Evolutionary conservation across 2,113 vertebrate genomes (phyloP).

Genomic region (Phalacrocorax aristotelis): DNA sequence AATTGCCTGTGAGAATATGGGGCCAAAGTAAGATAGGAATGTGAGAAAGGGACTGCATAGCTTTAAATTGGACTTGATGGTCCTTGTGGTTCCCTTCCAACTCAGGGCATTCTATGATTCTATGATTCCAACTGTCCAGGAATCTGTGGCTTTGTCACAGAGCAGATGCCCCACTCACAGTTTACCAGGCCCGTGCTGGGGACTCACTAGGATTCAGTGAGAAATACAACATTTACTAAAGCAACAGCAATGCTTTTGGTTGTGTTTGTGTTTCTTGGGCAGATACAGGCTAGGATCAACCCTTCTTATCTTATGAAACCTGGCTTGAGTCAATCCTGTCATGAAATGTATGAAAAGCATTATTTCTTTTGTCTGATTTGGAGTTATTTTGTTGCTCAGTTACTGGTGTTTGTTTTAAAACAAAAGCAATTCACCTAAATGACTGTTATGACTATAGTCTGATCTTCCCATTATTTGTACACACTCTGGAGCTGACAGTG

Average conservation of each 20-base stretch:
- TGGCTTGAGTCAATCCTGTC: neutral
- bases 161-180: neutral
- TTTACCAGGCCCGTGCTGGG: neutral
- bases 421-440: slow-evolving; percentile 18
- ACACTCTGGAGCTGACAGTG: neutral
- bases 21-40: neutral
- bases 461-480: neutral
- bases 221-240: neutral
- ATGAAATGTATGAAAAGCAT: neutral
- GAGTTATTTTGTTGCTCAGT: neutral
- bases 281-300: neutral
- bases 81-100: too few species aligned
- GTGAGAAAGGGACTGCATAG: neutral
- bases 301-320: neutral
- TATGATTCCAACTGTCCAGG: neutral
- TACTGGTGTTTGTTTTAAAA: neutral
- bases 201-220: neutral
- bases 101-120: too few species aligned
- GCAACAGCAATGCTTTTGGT: neutral
- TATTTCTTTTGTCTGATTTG: neutral
- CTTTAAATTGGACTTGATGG: neutral
- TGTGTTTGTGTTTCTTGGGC: neutral
- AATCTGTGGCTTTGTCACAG: neutral
- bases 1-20: neutral
- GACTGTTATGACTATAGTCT: neutral